Conservation (phyloP, 2,113 vertebrate species). For the Silurus meridionalis region DNA sequence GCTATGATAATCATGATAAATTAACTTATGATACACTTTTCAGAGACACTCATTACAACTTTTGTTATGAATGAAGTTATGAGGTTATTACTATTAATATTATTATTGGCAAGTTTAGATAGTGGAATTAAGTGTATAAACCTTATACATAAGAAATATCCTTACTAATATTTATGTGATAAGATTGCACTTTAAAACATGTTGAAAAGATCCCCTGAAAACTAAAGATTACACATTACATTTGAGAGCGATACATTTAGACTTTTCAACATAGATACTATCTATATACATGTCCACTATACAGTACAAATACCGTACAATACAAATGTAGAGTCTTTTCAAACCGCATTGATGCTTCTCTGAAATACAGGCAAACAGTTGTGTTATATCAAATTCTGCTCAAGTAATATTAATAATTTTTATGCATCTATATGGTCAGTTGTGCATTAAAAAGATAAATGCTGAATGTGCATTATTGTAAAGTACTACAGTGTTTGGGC, state of each 20-base stretch:
- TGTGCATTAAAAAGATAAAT: neutral
- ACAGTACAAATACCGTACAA: neutral
- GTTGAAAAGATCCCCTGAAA: neutral
- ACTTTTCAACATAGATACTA: neutral
- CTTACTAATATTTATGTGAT: neutral
- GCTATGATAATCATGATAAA: neutral
- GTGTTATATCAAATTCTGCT: neutral
- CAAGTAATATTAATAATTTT: neutral
- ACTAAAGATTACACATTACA: neutral
- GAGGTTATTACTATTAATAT: neutral
- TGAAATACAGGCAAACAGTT: neutral
- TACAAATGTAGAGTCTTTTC: neutral
- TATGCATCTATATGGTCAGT: neutral
- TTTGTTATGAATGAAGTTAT: no score
- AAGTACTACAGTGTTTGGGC: neutral
- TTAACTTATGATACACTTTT: neutral
- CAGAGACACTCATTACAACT: neutral
- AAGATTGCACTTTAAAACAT: neutral
- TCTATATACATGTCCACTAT: neutral
- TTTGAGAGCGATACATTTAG: neutral
- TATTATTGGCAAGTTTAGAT: no score
- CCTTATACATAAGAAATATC: neutral
- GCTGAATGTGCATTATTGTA: neutral
- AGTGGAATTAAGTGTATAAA: no score
- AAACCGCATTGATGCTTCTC: neutral